A percentile compares a stretch with the other conserved stretches of the same genome.
Conservation (phyloP, 1,140 invertebrate species). For the Drosophila sechellia region DNA sequence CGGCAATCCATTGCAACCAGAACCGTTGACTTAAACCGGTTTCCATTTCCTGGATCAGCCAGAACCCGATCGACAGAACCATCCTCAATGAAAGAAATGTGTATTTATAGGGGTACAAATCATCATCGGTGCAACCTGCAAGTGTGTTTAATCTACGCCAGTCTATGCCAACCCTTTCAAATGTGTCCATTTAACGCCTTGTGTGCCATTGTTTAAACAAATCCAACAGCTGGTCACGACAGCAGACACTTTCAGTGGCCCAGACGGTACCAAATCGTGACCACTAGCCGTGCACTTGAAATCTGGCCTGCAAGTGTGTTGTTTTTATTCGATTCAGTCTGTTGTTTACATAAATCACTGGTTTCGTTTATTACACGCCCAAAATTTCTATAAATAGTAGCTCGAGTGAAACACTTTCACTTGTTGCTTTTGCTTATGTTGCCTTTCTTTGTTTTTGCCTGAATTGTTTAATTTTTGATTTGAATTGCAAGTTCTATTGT, state of each 20-base stretch:
- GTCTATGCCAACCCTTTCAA: conserved; percentile 32
- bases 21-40: conserved; percentile 20
- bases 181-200: conserved; percentile 21
- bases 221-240: conserved; percentile 40
- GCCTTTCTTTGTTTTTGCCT: conserved; percentile 5
- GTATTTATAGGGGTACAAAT: conserved; percentile 53
- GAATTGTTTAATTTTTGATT: conserved; percentile 29
- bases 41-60: conserved; percentile 50
- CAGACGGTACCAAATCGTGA: conserved; percentile 43
- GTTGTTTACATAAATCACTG: conserved; percentile 23
- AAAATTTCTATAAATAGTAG: conserved; percentile 63
- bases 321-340: conserved; percentile 12
- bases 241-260: conserved; percentile 28
- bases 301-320: conserved; percentile 33
- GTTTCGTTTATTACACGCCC: conserved; percentile 41
- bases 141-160: conserved; percentile 3
- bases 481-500: conserved; percentile 20
- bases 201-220: conserved; percentile 57
- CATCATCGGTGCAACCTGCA: conserved; percentile 4
- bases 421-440: conserved; percentile 53
- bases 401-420: conserved; percentile 63
- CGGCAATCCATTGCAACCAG: conserved; percentile 31
- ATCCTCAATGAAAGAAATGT: conserved; percentile 25
- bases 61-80: conserved; percentile 22
- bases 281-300: conserved; percentile 69